Conservation (phyloP, 2,797 vertebrate species). For the Megalops cyprinoides region DNA sequence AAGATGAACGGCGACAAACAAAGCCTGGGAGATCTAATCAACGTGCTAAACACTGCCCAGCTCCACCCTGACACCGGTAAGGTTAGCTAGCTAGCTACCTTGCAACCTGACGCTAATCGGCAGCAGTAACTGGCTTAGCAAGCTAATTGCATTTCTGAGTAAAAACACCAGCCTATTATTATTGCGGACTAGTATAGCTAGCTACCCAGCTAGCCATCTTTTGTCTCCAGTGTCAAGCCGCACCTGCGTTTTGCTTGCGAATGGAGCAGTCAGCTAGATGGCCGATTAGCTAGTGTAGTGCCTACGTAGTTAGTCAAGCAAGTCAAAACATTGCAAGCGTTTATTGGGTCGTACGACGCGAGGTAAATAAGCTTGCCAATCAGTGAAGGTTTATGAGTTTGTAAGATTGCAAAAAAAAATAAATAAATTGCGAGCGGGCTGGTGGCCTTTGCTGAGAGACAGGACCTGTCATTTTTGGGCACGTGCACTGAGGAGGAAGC, state of each 20-base stretch:
- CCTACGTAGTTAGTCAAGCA: too few relatives aligned
- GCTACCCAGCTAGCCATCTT: not conserved
- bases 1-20: conserved; percentile 97
- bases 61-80: conserved; percentile 87
- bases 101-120: not conserved
- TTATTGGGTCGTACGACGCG: not conserved
- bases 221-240: too few relatives aligned
- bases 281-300: too few relatives aligned
- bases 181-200: not conserved
- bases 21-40: conserved; percentile 87
- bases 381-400: not conserved
- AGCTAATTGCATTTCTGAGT: not conserved
- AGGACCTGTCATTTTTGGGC: not conserved
- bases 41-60: conserved; percentile 83
- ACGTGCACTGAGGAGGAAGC: too few relatives aligned
- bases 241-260: too few relatives aligned
- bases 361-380: not conserved
- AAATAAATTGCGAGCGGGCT: not conserved
- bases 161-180: too few relatives aligned
- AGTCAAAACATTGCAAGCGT: not conserved
- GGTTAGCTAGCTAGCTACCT: conserved; percentile 45
- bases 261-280: too few relatives aligned
- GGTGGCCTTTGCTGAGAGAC: not conserved
- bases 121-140: not conserved
- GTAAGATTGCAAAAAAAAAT: not conserved